phyloP scores from a whole-genome alignment of 2,113 vertebrate species.

The Pithys albifrons region DNA sequence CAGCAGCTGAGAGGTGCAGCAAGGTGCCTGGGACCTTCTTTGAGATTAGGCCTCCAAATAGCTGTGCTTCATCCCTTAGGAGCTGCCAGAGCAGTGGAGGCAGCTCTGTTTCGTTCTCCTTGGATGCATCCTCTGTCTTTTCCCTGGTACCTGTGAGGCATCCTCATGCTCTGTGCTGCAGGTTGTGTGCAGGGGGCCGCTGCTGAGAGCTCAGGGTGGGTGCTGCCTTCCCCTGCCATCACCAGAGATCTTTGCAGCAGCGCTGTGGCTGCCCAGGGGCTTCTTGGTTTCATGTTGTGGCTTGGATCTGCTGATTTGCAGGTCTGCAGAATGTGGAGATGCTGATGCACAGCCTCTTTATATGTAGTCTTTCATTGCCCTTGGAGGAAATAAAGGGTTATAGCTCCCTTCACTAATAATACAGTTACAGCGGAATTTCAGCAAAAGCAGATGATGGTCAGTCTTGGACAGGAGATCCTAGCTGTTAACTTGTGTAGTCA shows the following conservation, averaged over 20 bases:
- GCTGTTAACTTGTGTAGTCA: not conserved
- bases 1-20: not conserved
- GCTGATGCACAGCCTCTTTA: not conserved
- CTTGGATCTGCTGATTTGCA: not conserved
- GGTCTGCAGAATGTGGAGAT: not conserved
- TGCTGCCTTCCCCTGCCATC: not conserved
- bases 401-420: not conserved
- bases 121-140: not conserved
- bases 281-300: not conserved
- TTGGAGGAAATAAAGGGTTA: not conserved
- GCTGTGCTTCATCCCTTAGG: accelerated
- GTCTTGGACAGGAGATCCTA: not conserved
- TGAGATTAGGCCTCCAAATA: not conserved
- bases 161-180: not conserved
- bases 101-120: not conserved
- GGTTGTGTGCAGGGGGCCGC: not conserved
- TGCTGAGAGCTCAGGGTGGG: not conserved
- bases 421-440: not conserved
- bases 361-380: not conserved
- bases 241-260: not conserved
- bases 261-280: not conserved
- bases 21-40: not conserved
- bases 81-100: not conserved
- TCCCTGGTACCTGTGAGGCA: accelerated
- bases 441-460: not conserved